Evolutionary conservation across 2,888 invertebrate genomes (phyloP).

Genomic region (Trachelus tabidus): DNA sequence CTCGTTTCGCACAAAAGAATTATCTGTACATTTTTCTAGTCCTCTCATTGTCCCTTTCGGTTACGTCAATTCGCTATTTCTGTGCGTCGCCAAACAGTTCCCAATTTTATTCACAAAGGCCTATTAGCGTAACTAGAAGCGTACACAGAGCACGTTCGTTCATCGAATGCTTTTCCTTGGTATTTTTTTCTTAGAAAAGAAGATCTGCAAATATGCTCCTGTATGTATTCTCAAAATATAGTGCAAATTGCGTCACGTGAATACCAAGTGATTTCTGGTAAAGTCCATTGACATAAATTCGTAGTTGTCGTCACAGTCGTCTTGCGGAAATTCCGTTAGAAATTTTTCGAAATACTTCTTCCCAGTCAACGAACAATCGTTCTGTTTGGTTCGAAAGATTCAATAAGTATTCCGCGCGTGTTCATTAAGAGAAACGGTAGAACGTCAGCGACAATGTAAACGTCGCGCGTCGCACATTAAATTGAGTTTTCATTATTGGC

Average conservation of each 20-base stretch:
- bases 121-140: background rate
- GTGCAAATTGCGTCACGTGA: background rate
- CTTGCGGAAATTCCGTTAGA: background rate
- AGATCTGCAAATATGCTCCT: too few relatives aligned
- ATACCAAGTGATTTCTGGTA: background rate
- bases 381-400: background rate
- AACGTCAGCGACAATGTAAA: slow-evolving; percentile 23
- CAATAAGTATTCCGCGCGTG: slow-evolving; percentile 35
- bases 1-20: background rate
- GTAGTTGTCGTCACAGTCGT: background rate
- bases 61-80: background rate
- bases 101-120: background rate
- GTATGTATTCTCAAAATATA: background rate
- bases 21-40: background rate
- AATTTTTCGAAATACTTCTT: background rate
- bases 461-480: slow-evolving; percentile 18
- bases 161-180: background rate
- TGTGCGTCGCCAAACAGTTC: background rate
- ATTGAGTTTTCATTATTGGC: slow-evolving; percentile 26
- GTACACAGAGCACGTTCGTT: background rate
- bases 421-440: slow-evolving; percentile 35
- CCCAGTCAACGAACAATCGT: background rate
- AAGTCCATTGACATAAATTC: background rate
- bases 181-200: background rate
- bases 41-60: background rate